phyloP scores from a whole-genome alignment of 2,113 vertebrate species.

The Drymodes brunneopygia region DNA sequence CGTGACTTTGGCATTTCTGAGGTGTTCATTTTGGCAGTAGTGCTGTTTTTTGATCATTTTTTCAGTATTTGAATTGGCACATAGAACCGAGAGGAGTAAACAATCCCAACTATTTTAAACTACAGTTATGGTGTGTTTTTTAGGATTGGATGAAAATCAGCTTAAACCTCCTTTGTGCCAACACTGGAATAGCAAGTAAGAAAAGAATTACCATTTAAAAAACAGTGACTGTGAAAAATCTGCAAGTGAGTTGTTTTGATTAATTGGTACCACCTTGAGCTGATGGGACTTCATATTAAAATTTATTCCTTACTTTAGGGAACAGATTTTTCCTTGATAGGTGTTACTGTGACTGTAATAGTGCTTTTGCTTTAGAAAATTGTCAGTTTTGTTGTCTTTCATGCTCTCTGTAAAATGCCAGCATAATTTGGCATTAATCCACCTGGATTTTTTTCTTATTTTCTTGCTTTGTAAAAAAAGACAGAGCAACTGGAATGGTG shows the following conservation, averaged over 20 bases:
- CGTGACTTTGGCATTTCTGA: background rate
- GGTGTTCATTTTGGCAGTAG: background rate
- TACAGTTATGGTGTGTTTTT: background rate
- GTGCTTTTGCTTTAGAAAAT: background rate
- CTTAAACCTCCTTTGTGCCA: conserved; percentile 24
- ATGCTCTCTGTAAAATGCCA: background rate
- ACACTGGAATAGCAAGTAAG: background rate
- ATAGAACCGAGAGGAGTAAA: background rate
- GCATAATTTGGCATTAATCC: background rate
- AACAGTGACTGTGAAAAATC: background rate
- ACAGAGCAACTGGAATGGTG: background rate
- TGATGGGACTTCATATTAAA: background rate
- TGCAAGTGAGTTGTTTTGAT: background rate
- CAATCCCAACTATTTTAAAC: conserved; percentile 23
- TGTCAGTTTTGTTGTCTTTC: background rate
- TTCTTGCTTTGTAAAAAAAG: background rate
- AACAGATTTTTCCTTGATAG: background rate
- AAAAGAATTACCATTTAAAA: background rate
- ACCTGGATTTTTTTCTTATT: background rate
- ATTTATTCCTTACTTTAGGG: background rate
- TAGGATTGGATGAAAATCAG: conserved; percentile 18
- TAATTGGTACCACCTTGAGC: background rate
- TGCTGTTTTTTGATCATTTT: background rate
- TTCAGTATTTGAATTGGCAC: background rate
- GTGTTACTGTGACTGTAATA: background rate